Evolutionary conservation across 1,140 invertebrate genomes (phyloP), one percentile per base, ranked within the genome.

Genomic region (Papilio aristodemus): DNA sequence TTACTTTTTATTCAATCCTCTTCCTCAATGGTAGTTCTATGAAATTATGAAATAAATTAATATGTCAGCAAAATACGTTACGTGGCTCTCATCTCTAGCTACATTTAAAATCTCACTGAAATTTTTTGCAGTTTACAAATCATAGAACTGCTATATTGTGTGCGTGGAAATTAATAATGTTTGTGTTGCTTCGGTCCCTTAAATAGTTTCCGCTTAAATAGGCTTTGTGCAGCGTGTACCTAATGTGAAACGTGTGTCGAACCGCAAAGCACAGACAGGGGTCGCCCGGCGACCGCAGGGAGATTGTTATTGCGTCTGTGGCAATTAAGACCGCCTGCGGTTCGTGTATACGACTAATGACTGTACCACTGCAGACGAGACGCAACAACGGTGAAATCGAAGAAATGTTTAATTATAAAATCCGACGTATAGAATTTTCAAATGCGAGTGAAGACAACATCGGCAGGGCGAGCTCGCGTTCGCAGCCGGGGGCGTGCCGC

Each of bases 401-500:
- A 50, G 17, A 50, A 11, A 50, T 50, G 46, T 50, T 50, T 50
- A 8, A 4, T 50, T 50, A 22, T 10, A 66, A 54, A 59, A 66
- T 66, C 63, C 17, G 19, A 7, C 13, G 13, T 25, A 14, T 41
- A 66, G 39, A 46, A 41, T 46, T 25, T 50, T 46, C 39, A 11
- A 19, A 46, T 36, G 63, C 63, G 63, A 66, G 50, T 62, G 72
- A 69, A 43, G 71, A 67, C 69, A 64, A 60, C 62, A 50, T 46
- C 50, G 25, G 66, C 37, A 60, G 67, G 64, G 25, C 68, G 50
- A 59, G 63, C 39, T 25, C 41, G 67, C 70, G 75, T 60, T 62
- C 70, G 63, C 64, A 72, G 71, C 69, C 74, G 77, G 75, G 76
- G 73, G 74, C 76, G 75, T 73, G 81, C 75, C 83, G 80, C 80